A percentile compares a stretch with the other conserved stretches of the same genome.
Evolutionary conservation across 37 sponge, comb jelly and placozoan genomes (phyloP).

Genomic region (Agelas oroides): DNA sequence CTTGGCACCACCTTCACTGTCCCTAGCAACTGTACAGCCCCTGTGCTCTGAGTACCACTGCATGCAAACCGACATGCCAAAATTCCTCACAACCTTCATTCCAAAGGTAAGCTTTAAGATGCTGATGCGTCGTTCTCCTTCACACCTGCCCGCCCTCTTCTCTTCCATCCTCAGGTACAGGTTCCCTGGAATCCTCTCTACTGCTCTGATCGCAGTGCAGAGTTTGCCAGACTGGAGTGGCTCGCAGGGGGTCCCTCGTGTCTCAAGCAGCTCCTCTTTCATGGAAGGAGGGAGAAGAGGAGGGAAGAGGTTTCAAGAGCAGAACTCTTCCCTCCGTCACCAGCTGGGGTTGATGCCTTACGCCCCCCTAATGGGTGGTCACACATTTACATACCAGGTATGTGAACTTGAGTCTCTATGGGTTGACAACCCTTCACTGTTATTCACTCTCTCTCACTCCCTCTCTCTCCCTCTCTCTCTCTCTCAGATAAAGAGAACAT

Average conservation of each 20-base stretch:
- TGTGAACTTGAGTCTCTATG: background rate
- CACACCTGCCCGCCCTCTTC: background rate
- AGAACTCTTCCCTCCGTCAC: background rate
- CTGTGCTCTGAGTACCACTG: conserved; percentile 14
- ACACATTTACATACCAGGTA: conserved; percentile 87
- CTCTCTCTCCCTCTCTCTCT: conserved; percentile 4
- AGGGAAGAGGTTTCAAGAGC: background rate
- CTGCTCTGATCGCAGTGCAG: conserved; percentile 58
- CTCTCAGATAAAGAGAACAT: conserved; percentile 83
- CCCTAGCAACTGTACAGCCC: too few species aligned
- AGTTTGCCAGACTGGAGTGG: conserved; percentile 26
- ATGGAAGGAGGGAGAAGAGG: background rate
- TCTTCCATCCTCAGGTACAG: conserved; percentile 31
- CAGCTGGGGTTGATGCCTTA: conserved; percentile 56
- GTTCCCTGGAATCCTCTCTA: conserved; percentile 15
- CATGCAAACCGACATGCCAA: conserved; percentile 57
- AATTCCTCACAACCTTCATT: conserved; percentile 38
- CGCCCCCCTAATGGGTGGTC: conserved; percentile 89
- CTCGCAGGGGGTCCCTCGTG: conserved; percentile 24
- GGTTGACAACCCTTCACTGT: too few species aligned
- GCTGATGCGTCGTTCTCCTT: background rate
- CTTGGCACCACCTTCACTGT: too few species aligned
- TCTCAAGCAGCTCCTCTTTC: conserved; percentile 29
- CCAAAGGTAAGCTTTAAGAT: conserved; percentile 36
- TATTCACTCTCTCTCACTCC: too few species aligned